Base-by-base conservation (phyloP, 35 echinoderm and acorn worm species). In the Amphiura filiformis region DNA sequence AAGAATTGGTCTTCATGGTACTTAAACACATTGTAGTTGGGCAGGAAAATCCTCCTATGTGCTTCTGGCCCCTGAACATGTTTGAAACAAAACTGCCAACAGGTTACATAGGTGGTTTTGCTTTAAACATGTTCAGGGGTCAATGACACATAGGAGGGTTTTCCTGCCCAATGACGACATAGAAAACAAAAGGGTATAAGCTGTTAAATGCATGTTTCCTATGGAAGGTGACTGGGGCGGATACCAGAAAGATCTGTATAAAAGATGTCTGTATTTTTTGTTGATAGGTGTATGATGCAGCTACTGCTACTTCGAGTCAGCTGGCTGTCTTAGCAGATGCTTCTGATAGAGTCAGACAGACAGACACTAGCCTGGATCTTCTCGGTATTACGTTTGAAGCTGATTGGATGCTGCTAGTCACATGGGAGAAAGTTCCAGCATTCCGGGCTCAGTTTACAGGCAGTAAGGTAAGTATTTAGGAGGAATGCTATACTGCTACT, bases 401-500 rank as follows among this genome's bases (percentile, higher is more conserved):
- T 22, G 83, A 81, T 33, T 97, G 95, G 95, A 78, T 97, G 82
- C 57, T 97, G 26, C 82, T 93, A 0, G 49, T 97, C 0, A 97
- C 95, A 14, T 97, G 95, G 95, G 47, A 78, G n/a, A 37, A 92
- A 39, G 75, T 97, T 18, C 92, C 95, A 5, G 87, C 92, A 7
- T 94, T 89, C 56, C 15, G 11, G 26, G 61, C 61, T 3, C 9
- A 70, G 26, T 15, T 15, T n/a, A 70, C 61, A 26, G 9, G 26
- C 15, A 11, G 26, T 15, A 70, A 70, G 9, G 61, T 70, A 70
- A 70, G 61, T 70, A 11, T 52, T 52, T 52, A 52, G 44, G 44
- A 52, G 20, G 44, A 52, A 11, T 20, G 7, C 7, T 11, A 52
- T 20, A 52, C 20, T 11, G 44, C 44, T 52, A 52, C 7, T 11